Conservation (phyloP, 2,888 invertebrate genomes). For the Trimorus sp. region DNA sequence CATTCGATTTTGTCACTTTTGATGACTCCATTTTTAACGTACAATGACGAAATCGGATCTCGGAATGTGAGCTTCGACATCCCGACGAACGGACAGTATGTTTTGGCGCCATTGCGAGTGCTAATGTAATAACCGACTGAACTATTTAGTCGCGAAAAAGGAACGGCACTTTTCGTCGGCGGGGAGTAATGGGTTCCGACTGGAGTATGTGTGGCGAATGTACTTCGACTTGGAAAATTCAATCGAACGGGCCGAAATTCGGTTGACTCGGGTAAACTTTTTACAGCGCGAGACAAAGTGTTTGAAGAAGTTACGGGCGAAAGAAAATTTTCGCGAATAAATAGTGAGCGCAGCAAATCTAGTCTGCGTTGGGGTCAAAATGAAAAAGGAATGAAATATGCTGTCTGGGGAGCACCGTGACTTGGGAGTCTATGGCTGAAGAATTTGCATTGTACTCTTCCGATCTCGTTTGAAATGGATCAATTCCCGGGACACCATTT, state of each 20-base stretch:
- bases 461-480: constrained; percentile 44
- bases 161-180: too few relatives aligned
- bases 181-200: neutral
- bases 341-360: constrained; percentile 25
- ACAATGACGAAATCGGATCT: too few relatives aligned
- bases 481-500: constrained; percentile 42
- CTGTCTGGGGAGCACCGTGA: constrained; percentile 25
- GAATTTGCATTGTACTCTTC: constrained; percentile 42
- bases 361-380: constrained; percentile 39
- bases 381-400: constrained; percentile 46
- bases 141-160: too few relatives aligned
- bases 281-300: constrained; percentile 39
- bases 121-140: too few relatives aligned
- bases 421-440: constrained; percentile 36
- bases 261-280: constrained; percentile 35
- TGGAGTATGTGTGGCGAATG: constrained; percentile 3
- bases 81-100: too few relatives aligned
- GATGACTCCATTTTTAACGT: too few relatives aligned
- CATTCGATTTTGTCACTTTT: constrained; percentile 3
- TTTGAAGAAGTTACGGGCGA: constrained; percentile 33
- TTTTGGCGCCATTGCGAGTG: too few relatives aligned
- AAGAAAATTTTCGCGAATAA: constrained; percentile 28
- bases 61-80: too few relatives aligned
- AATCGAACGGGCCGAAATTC: constrained; percentile 27
- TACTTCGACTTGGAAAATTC: constrained; percentile 16